Percentiles rank a stretch among this genome's conserved stretches.
Evolutionary conservation across 2,113 vertebrate genomes (phyloP).

Genomic region (Ceyx margarethae): DNA sequence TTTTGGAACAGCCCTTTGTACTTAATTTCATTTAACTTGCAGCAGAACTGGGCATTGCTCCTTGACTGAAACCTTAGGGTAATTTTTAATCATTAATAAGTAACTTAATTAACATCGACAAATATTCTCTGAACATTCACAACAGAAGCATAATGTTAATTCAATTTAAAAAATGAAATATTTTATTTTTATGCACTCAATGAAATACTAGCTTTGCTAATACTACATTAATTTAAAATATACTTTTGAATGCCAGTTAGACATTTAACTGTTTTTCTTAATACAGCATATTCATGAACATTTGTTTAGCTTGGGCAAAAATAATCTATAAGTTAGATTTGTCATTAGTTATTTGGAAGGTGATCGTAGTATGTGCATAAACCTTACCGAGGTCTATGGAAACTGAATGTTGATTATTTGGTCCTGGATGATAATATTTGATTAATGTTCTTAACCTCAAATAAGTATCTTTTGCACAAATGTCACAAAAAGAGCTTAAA

Average conservation of each 20-base stretch:
- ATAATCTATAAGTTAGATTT: not conserved
- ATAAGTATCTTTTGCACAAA: not conserved
- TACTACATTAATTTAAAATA: not conserved
- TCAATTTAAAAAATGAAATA: not conserved
- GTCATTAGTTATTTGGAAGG: not conserved
- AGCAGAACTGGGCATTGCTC: not conserved
- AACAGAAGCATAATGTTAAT: not conserved
- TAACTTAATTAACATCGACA: not conserved
- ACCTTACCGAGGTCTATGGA: not conserved
- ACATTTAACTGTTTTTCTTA: not conserved
- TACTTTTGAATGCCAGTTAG: not conserved
- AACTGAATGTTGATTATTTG: not conserved
- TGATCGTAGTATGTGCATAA: not conserved
- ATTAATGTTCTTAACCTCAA: not conserved
- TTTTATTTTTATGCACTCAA: not conserved
- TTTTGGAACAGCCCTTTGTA: not conserved
- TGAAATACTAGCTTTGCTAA: not conserved
- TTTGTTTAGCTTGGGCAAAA: not conserved
- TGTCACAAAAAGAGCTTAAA: conserved; percentile 31
- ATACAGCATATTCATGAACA: not conserved
- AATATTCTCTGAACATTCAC: not conserved
- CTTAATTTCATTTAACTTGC: conserved; percentile 7
- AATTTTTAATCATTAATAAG: not conserved
- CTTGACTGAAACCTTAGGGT: not conserved
- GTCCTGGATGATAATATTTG: not conserved